These are phyloP conservation scores for Petrolisthes manimaculis DNA, from an alignment of 2,888 invertebrate genomes.

Conservation along the genomic window DNA sequence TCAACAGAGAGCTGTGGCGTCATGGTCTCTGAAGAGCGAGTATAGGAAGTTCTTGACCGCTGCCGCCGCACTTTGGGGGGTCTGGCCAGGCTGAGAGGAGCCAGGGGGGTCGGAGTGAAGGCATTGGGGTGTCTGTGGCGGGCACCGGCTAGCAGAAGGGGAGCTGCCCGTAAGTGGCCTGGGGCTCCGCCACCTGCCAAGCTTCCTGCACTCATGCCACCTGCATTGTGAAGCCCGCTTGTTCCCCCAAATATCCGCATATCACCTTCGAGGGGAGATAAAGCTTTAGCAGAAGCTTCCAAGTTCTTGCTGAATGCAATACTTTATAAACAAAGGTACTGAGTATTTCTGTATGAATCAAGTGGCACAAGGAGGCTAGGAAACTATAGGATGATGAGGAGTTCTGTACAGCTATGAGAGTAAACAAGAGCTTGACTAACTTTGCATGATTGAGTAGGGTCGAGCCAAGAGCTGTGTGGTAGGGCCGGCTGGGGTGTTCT, in stretches of 20 bases:
- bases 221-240: slow-evolving; percentile 61
- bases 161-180: slow-evolving; percentile 48
- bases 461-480: slow-evolving; percentile 54
- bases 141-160: slow-evolving; percentile 48
- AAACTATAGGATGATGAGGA: neutral
- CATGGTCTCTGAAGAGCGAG: slow-evolving; percentile 47
- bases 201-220: slow-evolving; percentile 55
- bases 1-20: slow-evolving; percentile 59
- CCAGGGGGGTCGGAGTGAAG: slow-evolving; percentile 58
- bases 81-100: slow-evolving; percentile 59
- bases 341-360: slow-evolving; percentile 12
- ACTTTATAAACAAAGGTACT: neutral
- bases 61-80: slow-evolving; percentile 58
- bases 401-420: neutral
- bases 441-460: slow-evolving; percentile 62
- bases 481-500: slow-evolving; percentile 39
- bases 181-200: slow-evolving; percentile 51
- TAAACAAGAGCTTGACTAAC: slow-evolving; percentile 42
- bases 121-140: slow-evolving; percentile 57
- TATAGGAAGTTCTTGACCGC: slow-evolving; percentile 55
- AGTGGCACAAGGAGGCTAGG: slow-evolving; percentile 25
- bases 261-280: slow-evolving; percentile 58
- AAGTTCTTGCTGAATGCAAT: neutral
- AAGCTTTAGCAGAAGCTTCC: slow-evolving; percentile 37
- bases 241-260: slow-evolving; percentile 61